These are phyloP conservation scores for Cyprinodon brontotheroides DNA, from an alignment of 2,113 vertebrate genomes.

Conservation along the genomic window DNA sequence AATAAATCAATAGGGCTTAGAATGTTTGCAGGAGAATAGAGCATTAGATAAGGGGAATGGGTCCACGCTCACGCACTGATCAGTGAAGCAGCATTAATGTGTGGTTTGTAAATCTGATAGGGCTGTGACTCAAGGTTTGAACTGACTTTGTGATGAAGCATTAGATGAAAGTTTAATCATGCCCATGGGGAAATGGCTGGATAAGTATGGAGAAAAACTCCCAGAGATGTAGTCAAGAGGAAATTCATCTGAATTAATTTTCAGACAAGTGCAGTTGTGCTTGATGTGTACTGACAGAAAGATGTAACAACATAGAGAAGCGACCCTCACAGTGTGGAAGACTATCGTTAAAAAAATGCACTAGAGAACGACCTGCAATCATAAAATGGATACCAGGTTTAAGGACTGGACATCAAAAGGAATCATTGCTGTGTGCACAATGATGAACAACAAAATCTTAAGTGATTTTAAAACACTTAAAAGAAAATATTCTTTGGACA, in stretches of 20 bases:
- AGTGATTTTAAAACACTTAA: too few relatives aligned
- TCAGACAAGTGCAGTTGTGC: conserved; percentile 19
- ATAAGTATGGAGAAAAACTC: conserved; percentile 4
- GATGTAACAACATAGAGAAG: conserved; percentile 12
- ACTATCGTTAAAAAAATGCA: too few relatives aligned
- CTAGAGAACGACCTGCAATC: too few relatives aligned
- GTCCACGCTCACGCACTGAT: conserved; percentile 44
- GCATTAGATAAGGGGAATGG: conserved; percentile 40
- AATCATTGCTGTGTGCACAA: too few relatives aligned
- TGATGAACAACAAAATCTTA: too few relatives aligned
- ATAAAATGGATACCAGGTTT: too few relatives aligned
- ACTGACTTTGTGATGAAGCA: conserved; percentile 44
- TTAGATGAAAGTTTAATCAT: conserved; percentile 50
- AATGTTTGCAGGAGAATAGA: conserved; percentile 41
- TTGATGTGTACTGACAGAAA: conserved; percentile 43
- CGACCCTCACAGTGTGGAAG: too few relatives aligned
- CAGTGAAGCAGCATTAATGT: conserved; percentile 58
- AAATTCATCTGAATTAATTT: conserved; percentile 27
- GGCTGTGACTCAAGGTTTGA: conserved; percentile 40
- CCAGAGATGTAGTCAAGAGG: conserved; percentile 8
- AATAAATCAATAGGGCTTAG: conserved; percentile 54
- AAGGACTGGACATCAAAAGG: too few relatives aligned
- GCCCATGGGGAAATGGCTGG: conserved; percentile 28
- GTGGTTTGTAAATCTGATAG: conserved; percentile 56
- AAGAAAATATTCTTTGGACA: too few relatives aligned